A percentile compares a stretch with the other conserved stretches of the same genome.
Evolutionary conservation across 2,113 vertebrate genomes (phyloP).

Genomic region (Pleuronectes platessa): DNA sequence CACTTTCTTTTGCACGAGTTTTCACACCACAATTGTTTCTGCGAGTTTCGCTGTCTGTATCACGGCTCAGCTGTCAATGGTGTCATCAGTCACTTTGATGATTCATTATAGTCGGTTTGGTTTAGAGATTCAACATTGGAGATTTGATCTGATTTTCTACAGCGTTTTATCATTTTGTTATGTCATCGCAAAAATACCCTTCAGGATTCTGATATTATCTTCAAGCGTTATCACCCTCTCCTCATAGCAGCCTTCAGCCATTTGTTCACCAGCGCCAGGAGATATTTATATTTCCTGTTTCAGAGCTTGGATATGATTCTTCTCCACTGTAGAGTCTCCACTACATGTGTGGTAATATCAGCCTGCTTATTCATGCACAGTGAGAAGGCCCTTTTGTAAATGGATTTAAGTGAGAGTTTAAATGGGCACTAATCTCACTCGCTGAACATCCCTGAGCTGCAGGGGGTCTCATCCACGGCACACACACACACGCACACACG

Average conservation of each 20-base stretch:
- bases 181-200: not conserved
- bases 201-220: not conserved
- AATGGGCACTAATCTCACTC: slow-evolving; percentile 73
- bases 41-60: not conserved
- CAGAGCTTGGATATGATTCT: not conserved
- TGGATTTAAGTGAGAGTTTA: slow-evolving; percentile 77
- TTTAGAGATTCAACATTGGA: not conserved
- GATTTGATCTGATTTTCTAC: not conserved
- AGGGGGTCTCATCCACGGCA: slow-evolving; percentile 59
- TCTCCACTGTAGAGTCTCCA: not conserved
- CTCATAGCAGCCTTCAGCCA: not conserved
- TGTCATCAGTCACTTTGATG: not conserved
- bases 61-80: not conserved
- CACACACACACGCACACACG: not conserved
- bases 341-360: slow-evolving; percentile 31
- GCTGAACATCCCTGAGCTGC: slow-evolving; percentile 72
- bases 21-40: not conserved
- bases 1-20: not conserved
- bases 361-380: slow-evolving; percentile 31
- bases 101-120: not conserved
- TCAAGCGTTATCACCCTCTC: not conserved
- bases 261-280: not conserved
- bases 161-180: not conserved
- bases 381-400: slow-evolving; percentile 55
- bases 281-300: slow-evolving; percentile 11